phyloP scores from a whole-genome alignment of 2,113 vertebrate species.

The Bettongia penicillata region DNA sequence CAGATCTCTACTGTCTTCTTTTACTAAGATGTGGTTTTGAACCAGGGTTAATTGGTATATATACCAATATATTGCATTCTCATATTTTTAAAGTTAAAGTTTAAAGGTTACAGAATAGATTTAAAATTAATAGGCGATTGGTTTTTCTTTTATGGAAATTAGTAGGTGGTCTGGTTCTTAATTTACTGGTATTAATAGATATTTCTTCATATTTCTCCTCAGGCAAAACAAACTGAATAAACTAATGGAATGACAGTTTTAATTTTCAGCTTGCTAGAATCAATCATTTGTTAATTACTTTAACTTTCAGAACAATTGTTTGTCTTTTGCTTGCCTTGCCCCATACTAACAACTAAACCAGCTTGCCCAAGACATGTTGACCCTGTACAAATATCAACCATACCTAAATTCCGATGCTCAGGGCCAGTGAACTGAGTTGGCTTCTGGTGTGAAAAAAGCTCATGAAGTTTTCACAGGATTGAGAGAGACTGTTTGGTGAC shows the following conservation, averaged over 20 bases:
- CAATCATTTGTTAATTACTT: background rate
- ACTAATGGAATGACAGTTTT: background rate
- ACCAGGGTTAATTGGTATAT: too few relatives aligned
- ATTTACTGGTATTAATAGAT: background rate
- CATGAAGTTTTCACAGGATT: constrained; percentile 1
- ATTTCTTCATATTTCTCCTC: background rate
- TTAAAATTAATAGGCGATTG: background rate
- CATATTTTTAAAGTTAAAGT: background rate
- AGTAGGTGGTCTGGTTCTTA: background rate
- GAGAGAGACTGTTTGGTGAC: constrained; percentile 18
- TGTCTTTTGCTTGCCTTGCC: background rate
- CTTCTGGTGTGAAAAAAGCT: background rate
- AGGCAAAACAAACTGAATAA: background rate
- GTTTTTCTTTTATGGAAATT: background rate
- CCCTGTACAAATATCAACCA: background rate
- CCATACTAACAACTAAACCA: background rate
- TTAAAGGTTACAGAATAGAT: constrained; percentile 2
- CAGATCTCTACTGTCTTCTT: background rate
- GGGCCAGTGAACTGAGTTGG: background rate
- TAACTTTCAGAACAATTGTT: background rate
- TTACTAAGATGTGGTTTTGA: background rate
- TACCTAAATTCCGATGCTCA: background rate
- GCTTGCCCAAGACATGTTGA: background rate
- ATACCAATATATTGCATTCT: background rate
- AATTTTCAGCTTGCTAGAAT: background rate